Percentiles rank a stretch among this genome's conserved stretches.
Conservation (phyloP, 2,797 vertebrate genomes). For the Dallia pectoralis region DNA sequence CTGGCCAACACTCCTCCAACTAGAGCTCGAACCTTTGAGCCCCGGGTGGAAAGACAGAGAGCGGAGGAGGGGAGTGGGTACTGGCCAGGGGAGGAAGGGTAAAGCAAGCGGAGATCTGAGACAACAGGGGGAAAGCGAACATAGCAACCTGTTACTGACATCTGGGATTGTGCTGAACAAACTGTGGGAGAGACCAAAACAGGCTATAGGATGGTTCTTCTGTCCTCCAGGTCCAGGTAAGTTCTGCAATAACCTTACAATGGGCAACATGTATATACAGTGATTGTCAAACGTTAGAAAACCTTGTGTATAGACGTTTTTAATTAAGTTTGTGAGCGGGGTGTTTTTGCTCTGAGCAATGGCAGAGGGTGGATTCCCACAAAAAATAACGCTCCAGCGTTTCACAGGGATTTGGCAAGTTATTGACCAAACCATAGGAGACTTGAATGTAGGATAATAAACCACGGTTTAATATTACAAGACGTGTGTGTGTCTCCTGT, state of each 20-base stretch:
- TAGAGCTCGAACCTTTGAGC: conserved; percentile 15
- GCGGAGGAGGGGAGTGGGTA: neutral
- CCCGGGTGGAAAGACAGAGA: conserved; percentile 9
- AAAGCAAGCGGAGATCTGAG: neutral
- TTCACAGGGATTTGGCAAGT: neutral
- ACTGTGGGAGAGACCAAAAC: neutral
- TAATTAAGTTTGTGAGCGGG: no score
- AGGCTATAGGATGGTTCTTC: conserved; percentile 1
- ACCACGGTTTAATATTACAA: neutral
- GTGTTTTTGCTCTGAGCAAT: neutral
- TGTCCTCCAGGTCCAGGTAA: conserved; percentile 5
- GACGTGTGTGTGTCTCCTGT: neutral
- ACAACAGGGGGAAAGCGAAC: conserved; percentile 7
- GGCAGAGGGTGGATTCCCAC: conserved; percentile 1
- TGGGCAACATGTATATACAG: neutral
- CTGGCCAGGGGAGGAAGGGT: neutral
- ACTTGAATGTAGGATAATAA: conserved; percentile 13
- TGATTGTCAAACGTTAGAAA: neutral
- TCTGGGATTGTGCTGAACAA: conserved; percentile 1
- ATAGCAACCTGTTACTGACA: conserved; percentile 13
- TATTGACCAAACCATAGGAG: neutral
- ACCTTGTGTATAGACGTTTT: neutral
- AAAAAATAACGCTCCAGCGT: conserved; percentile 5
- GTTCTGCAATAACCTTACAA: neutral
- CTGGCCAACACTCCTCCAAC: neutral